These are phyloP conservation scores for Drosophila neotestacea DNA, from an alignment of 2,888 invertebrate species.

Conservation along the genomic window DNA sequence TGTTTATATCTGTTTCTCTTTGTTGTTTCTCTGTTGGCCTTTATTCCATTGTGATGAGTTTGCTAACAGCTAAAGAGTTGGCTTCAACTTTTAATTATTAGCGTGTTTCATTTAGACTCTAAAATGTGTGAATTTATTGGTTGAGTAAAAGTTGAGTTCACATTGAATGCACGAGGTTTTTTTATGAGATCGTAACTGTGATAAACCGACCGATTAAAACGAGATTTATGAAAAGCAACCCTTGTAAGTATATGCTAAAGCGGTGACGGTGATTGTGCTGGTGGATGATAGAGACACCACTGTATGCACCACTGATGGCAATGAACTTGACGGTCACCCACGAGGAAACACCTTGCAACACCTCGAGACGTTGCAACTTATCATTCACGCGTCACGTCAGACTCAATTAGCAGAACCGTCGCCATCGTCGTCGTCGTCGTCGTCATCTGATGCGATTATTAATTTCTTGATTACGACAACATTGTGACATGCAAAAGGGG, in stretches of 20 bases:
- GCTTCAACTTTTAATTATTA: slow-evolving; percentile 39
- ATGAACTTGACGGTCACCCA: slow-evolving; percentile 68
- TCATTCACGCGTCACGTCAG: slow-evolving; percentile 77
- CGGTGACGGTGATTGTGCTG: neutral
- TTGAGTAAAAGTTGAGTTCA: slow-evolving; percentile 9
- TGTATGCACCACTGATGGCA: slow-evolving; percentile 44
- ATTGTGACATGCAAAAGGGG: slow-evolving; percentile 54
- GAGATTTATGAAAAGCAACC: no score
- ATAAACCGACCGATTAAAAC: no score
- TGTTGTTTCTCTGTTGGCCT: neutral
- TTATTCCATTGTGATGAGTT: slow-evolving; percentile 48
- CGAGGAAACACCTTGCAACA: slow-evolving; percentile 46
- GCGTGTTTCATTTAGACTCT: slow-evolving; percentile 17
- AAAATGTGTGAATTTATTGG: slow-evolving; percentile 47
- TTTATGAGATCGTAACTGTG: no score
- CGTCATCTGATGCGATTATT: slow-evolving; percentile 73
- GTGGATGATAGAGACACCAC: neutral
- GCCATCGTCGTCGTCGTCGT: slow-evolving; percentile 24
- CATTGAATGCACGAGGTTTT: neutral
- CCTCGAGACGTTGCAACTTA: slow-evolving; percentile 39
- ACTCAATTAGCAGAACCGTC: slow-evolving; percentile 68
- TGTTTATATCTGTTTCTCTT: neutral
- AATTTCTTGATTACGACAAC: slow-evolving; percentile 72
- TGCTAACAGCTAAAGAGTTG: slow-evolving; percentile 32
- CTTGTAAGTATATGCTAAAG: slow-evolving; percentile 8